Percentiles rank a stretch among this genome's conserved stretches.
Conservation (phyloP, 2,113 vertebrate genomes). For the Elgaria multicarinata region DNA sequence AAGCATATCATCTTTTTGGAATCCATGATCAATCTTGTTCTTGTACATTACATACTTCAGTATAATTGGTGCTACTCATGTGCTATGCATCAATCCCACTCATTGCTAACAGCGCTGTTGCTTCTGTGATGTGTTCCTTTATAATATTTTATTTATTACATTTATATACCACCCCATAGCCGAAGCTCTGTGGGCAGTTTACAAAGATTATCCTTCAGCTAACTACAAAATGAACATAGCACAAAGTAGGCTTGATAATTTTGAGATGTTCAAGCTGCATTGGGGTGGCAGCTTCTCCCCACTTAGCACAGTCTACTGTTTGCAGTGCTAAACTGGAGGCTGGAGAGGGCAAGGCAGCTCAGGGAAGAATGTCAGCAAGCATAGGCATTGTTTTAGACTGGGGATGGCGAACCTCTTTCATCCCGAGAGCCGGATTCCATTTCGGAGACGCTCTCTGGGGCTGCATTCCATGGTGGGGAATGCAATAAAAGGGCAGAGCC, state of each 20-base stretch:
- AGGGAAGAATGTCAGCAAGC: neutral
- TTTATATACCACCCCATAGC: too few species aligned
- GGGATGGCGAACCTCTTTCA: too few species aligned
- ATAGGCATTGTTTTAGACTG: neutral
- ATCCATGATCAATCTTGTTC: neutral
- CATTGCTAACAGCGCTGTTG: neutral
- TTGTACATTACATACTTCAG: neutral
- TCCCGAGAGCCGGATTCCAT: too few species aligned
- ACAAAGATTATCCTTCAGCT: conserved; percentile 12
- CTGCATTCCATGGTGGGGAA: too few species aligned
- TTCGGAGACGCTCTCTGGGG: too few species aligned
- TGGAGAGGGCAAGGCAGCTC: too few species aligned
- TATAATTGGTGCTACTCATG: neutral
- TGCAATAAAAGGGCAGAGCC: too few species aligned
- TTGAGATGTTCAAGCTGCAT: neutral
- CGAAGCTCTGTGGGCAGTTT: too few species aligned
- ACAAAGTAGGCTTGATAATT: neutral
- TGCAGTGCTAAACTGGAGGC: neutral
- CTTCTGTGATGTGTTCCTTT: neutral
- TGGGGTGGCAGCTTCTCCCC: neutral
- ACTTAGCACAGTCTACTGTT: neutral
- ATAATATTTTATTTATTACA: too few species aligned
- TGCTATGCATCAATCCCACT: neutral
- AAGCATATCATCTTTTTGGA: neutral
- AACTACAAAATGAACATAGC: neutral